A percentile compares a stretch with the other conserved stretches of the same genome.
Conservation (phyloP, 64 coral and sea anemone genomes). For the Platygyra sinensis region DNA sequence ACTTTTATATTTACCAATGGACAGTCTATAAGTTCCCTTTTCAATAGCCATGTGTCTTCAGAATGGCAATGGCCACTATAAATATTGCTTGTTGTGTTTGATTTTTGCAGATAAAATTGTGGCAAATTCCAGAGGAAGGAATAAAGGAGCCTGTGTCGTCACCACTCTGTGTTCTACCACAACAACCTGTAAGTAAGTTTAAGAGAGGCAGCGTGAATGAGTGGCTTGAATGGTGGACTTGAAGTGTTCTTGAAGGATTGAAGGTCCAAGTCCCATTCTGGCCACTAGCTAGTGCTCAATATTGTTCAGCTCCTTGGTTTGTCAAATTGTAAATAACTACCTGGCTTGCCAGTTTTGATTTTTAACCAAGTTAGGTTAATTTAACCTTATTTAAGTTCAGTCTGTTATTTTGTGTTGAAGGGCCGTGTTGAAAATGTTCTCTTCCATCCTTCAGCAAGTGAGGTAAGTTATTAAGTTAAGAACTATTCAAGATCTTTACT, state of each 20-base stretch:
- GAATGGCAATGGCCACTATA: not conserved
- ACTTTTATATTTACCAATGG: no score
- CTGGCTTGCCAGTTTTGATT: no score
- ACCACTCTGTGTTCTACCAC: slow-evolving; percentile 56
- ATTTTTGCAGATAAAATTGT: slow-evolving; percentile 79
- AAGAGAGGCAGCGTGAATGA: no score
- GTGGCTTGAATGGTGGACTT: no score
- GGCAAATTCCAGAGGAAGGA: slow-evolving; percentile 81
- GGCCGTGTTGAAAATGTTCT: slow-evolving; percentile 84
- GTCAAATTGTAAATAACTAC: no score
- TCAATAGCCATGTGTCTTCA: not conserved
- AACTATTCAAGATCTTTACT: not conserved
- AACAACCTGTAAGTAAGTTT: slow-evolving; percentile 68
- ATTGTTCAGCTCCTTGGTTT: no score
- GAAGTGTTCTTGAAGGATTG: no score
- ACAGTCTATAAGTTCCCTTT: not conserved
- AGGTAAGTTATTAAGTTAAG: slow-evolving; percentile 38
- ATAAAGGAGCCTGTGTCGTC: slow-evolving; percentile 32
- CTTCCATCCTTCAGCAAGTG: slow-evolving; percentile 72
- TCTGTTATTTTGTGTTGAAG: slow-evolving; percentile 45
- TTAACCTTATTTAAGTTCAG: no score
- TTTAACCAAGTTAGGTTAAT: no score
- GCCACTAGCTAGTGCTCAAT: no score
- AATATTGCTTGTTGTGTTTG: not conserved
- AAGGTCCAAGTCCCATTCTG: no score